A percentile compares a stretch with the other conserved stretches of the same genome.
phyloP scores from a whole-genome alignment of 2,888 invertebrate species.

The Nowickia ferox region DNA sequence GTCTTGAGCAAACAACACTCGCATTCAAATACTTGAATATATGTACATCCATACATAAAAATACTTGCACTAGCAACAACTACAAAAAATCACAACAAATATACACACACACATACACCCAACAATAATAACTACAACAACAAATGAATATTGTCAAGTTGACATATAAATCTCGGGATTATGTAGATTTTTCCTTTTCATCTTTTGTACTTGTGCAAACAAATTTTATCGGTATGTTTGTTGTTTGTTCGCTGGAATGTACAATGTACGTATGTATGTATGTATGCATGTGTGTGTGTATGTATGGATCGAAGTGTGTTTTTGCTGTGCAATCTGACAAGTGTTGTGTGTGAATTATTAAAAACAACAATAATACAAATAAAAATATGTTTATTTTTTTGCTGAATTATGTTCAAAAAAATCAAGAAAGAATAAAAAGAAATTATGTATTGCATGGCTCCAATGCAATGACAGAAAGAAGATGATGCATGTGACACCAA shows the following conservation, averaged over 20 bases:
- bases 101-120: conserved; percentile 3
- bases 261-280: conserved; percentile 22
- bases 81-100: conserved; percentile 47
- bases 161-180: conserved; percentile 81
- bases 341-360: conserved; percentile 70
- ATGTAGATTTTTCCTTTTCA: conserved; percentile 71
- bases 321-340: conserved; percentile 62
- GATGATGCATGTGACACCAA: conserved; percentile 63
- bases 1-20: conserved; percentile 59
- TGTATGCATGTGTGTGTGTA: conserved; percentile 27
- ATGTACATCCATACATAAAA: conserved; percentile 29
- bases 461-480: conserved; percentile 49
- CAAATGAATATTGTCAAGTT: conserved; percentile 81
- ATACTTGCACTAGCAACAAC: conserved; percentile 1
- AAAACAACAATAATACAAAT: conserved; percentile 32
- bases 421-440: conserved; percentile 31
- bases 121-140: conserved; percentile 15
- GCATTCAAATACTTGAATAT: conserved; percentile 26
- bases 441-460: conserved; percentile 39
- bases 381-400: conserved; percentile 30
- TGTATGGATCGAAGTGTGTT: conserved; percentile 4
- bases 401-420: conserved; percentile 20
- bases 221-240: conserved; percentile 46
- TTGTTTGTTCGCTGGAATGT: conserved; percentile 19
- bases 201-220: conserved; percentile 53